phyloP scores from a whole-genome alignment of 2,797 vertebrate genomes.

The Myotis vivesi region DNA sequence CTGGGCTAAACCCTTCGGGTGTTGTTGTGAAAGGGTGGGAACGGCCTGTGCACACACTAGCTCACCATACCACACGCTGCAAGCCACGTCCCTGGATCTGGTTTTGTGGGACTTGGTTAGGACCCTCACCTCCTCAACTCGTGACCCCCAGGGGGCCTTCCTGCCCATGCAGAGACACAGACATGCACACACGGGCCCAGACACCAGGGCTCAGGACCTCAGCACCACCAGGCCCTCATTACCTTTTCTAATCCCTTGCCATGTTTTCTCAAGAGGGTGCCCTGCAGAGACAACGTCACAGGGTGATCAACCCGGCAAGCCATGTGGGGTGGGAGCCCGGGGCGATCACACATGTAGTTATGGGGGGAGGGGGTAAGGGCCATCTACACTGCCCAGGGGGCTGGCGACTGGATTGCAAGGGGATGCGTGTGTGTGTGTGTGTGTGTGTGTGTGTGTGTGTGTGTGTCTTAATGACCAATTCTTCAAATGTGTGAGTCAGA shows the following conservation, averaged over 20 bases:
- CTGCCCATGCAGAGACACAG: background rate
- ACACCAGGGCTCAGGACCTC: background rate
- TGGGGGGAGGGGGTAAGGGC: background rate
- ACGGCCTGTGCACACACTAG: background rate
- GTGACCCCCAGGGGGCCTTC: background rate
- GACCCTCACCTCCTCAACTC: background rate
- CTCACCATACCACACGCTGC: background rate
- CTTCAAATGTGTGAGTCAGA: background rate
- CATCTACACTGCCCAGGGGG: background rate
- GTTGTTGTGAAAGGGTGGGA: background rate
- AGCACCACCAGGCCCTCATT: conserved; percentile 71
- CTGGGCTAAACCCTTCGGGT: background rate
- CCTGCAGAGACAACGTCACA: conserved; percentile 89
- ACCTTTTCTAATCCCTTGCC: conserved; percentile 90
- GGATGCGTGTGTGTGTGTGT: background rate
- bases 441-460: background rate
- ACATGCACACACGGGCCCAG: background rate
- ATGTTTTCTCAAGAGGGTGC: conserved; percentile 90
- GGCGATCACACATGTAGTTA: background rate
- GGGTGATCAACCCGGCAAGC: conserved; percentile 73
- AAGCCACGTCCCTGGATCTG: background rate
- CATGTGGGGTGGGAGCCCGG: background rate
- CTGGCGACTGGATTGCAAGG: background rate
- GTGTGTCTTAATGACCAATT: background rate
- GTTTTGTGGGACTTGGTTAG: background rate